Base-by-base conservation (phyloP, 2,113 vertebrate genomes). In the Hippoglossus stenolepis region DNA sequence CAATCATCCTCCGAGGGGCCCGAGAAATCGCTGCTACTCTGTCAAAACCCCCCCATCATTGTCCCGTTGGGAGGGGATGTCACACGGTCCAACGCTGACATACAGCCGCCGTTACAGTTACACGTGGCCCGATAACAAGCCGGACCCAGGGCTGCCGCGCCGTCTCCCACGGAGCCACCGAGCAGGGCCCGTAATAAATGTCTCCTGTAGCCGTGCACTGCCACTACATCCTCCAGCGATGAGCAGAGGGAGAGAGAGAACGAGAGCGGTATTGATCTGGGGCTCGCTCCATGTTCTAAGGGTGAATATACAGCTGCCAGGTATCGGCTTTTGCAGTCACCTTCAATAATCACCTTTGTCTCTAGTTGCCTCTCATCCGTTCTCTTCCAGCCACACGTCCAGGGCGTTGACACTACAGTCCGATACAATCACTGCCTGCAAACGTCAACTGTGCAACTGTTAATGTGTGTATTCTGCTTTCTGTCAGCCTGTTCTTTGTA, bases 321-420 rank as follows among this genome's bases (percentile, higher is more conserved):
- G 57, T 83, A 87, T 85, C 83, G 83, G 80, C 82, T 84, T 88
- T 79, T 70, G 72, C 81, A 81, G 74, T 82, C 85, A 84, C 75
- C 75, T 73, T 85, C 79, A 90, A 86, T 88, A 87, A 92, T 88
- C 83, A 84, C 79, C 61, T 73, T 75, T 83, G 68, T 80, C 75
- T 58, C 14, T 64, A 69, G 18, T 60, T 54, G 23, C 64, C 70
- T 69, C 71, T 77, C 80, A 65, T 80, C 57, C 28, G 62, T 65
- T 72, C 53, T 66, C n/a, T 31, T 64, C 51, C 79, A 73, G 65
- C 43, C 53, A 51, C 26, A 74, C 11, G 20, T 67, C 60, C 57
- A 59, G 65, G 8, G 80, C 67, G 63, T 78, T 75, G 51, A 73
- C 28, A 73, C 13, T 3, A 58, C 35, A 49, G 26, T 59, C 63